Evolutionary conservation across 2,888 invertebrate species (phyloP), one percentile per base, ranked within the genome.

Genomic region (Cepaea hortensis): DNA sequence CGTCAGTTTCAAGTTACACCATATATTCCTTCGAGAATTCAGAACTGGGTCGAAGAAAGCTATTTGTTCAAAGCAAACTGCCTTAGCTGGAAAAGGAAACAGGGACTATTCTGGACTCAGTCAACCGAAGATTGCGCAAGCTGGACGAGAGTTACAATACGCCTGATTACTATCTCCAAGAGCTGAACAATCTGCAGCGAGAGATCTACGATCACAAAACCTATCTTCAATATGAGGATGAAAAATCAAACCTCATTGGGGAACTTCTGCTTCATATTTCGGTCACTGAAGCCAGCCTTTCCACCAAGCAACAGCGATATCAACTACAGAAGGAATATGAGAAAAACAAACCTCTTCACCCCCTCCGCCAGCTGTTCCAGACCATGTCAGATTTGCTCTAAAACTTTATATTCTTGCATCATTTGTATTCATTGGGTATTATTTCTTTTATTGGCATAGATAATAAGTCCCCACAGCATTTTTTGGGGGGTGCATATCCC

Each of bases 281-380:
- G 11, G 48, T 81, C 50, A 81, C 70, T 35, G 81, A 81, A n/a
- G 35, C 50, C 48, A 81, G 50, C 70, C 68, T 81, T 15, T 35
- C 6, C 35, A 18, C 62, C 62, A 79, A 79, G 79, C 61, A 18
- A 46, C 62, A 79, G 62, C 4, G 79, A 18, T 18, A 62, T 62
- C 35, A 3, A 62, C 7, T 23, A 46, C 61, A 79, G 23, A 9
- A 23, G 11, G 79, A 79, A 18, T 62, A 35, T 79, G 62, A 79
- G 18, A 13, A 23, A 61, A n/a, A 18, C 6, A 79, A n/a, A 55
- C 20, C 18, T 9, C 23, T 1, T 23, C 18, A 6, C n/a, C 4
- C 61, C 3, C 35, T 62, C 35, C 35, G 18, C 55, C 50, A 55
- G 7, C 55, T 55, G 7, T 55, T 6, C 55, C 55, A 55, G 55